Conservation (phyloP, 2,888 invertebrate species). For the Drosophila subquinaria region DNA sequence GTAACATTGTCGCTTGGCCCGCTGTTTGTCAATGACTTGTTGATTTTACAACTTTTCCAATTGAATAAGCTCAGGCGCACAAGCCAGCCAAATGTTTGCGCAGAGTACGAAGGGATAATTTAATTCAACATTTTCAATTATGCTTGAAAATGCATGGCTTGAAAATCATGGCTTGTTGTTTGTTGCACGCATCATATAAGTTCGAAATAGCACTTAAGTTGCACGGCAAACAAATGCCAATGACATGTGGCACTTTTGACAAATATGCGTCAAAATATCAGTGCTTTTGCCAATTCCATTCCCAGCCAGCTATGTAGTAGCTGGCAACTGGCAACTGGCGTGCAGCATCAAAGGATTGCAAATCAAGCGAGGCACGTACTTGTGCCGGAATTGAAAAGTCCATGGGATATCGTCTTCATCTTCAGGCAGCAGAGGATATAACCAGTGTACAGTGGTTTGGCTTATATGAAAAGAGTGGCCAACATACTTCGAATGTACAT, state of each 20-base stretch:
- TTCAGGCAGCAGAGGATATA: constrained; percentile 18
- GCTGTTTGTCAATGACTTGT: constrained; percentile 75
- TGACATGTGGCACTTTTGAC: constrained; percentile 51
- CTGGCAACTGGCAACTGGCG: constrained; percentile 22
- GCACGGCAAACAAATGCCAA: constrained; percentile 42
- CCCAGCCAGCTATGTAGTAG: not conserved
- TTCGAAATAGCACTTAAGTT: constrained; percentile 29
- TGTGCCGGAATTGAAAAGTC: constrained; percentile 69
- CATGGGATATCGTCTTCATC: constrained; percentile 47
- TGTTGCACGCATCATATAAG: constrained; percentile 32
- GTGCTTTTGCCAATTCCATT: not conserved
- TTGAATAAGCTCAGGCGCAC: constrained; percentile 55
- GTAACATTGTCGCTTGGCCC: constrained; percentile 46
- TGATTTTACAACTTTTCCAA: constrained; percentile 78
- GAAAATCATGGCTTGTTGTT: constrained; percentile 25
- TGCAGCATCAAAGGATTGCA: constrained; percentile 63
- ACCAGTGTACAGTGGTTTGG: constrained; percentile 2
- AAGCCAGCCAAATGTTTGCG: constrained; percentile 50
- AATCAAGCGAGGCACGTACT: constrained; percentile 61
- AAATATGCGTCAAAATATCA: constrained; percentile 55
- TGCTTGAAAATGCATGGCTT: constrained; percentile 44
- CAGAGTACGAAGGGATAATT: constrained; percentile 33
- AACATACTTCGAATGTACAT: too few relatives aligned
- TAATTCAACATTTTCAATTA: constrained; percentile 56
- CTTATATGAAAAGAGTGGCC: too few relatives aligned